phyloP scores from a whole-genome alignment of 2,888 invertebrate species.

The Epistrophe grossulariae region DNA sequence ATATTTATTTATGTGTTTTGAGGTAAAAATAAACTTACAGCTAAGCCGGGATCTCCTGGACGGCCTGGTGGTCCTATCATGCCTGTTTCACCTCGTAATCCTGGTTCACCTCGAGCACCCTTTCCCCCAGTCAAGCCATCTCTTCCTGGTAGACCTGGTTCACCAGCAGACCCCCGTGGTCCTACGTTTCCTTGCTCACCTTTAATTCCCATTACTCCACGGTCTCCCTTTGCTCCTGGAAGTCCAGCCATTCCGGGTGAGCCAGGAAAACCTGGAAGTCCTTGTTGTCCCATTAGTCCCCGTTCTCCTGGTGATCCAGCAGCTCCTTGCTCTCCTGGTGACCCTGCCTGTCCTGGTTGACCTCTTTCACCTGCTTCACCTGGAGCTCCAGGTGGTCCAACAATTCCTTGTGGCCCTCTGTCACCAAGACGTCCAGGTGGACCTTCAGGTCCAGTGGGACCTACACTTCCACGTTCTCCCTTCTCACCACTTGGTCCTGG shows the following conservation, averaged over 20 bases:
- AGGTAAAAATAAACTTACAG: conserved; percentile 84
- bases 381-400: conserved; percentile 90
- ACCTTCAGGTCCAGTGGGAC: conserved; percentile 91
- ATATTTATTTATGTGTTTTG: no score
- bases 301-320: conserved; percentile 90
- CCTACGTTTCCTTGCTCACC: conserved; percentile 90
- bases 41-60: conserved; percentile 89
- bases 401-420: conserved; percentile 90
- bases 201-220: conserved; percentile 89
- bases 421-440: conserved; percentile 88
- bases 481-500: conserved; percentile 87
- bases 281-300: conserved; percentile 89
- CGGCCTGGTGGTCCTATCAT: conserved; percentile 91
- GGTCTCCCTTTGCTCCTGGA: conserved; percentile 90
- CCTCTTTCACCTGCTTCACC: conserved; percentile 93
- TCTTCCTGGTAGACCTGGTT: conserved; percentile 84
- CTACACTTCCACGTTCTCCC: conserved; percentile 87
- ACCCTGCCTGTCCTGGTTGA: conserved; percentile 89
- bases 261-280: conserved; percentile 88
- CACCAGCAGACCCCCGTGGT: conserved; percentile 85
- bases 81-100: conserved; percentile 90
- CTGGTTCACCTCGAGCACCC: conserved; percentile 90
- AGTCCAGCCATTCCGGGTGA: conserved; percentile 88
- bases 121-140: conserved; percentile 88
- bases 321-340: conserved; percentile 89